Percentiles rank a stretch among this genome's conserved stretches.
These are phyloP conservation scores for Drosophila murphyi DNA, from an alignment of 1,140 invertebrate species.

Conservation along the genomic window DNA sequence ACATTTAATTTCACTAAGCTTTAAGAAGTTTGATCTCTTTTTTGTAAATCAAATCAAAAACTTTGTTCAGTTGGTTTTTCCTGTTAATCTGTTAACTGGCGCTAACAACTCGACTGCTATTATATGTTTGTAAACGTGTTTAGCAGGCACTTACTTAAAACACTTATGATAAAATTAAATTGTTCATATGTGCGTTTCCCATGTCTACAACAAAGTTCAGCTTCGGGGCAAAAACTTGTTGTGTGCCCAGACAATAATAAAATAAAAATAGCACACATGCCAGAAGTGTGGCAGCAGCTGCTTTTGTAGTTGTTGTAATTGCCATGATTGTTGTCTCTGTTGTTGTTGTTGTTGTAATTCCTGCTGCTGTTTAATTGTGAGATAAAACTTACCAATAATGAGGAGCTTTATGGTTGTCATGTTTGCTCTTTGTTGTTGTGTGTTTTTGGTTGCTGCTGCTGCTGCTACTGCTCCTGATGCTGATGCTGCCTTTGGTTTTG, in stretches of 20 bases:
- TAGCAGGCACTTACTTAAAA: not conserved
- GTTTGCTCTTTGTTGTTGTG: constrained; percentile 51
- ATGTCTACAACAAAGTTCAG: not conserved
- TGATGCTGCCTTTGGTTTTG: not conserved
- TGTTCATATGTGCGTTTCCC: not conserved
- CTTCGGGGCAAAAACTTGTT: constrained; percentile 7
- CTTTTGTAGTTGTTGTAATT: constrained; percentile 19
- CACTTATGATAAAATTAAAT: constrained; percentile 9
- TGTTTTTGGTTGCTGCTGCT: constrained; percentile 17
- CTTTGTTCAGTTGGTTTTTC: not conserved
- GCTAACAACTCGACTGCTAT: no score
- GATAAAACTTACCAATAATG: constrained; percentile 84
- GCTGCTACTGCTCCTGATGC: not conserved
- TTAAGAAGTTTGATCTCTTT: no score
- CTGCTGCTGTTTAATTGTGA: constrained; percentile 72
- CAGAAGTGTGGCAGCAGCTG: constrained; percentile 6
- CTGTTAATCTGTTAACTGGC: not conserved
- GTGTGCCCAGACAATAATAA: not conserved
- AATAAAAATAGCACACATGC: not conserved
- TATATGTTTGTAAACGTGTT: not conserved
- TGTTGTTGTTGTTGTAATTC: constrained; percentile 21
- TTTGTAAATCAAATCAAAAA: not conserved
- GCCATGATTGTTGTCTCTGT: not conserved
- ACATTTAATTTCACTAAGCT: not conserved
- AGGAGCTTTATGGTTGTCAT: constrained; percentile 81